Evolutionary conservation across 2,888 invertebrate genomes (phyloP).

Genomic region (Pogonocherus hispidulus): DNA sequence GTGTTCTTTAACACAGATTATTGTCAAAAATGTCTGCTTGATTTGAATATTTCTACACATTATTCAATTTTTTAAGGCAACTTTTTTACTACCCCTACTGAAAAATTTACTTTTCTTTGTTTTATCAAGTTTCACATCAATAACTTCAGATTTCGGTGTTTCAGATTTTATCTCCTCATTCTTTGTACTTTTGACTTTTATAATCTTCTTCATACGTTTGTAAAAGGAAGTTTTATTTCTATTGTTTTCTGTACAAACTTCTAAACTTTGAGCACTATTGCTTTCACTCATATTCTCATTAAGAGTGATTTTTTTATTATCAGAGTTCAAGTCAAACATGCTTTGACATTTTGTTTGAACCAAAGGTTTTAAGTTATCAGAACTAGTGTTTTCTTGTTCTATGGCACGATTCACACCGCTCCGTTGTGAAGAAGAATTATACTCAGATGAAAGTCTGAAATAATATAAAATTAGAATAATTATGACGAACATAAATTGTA

Average conservation of each 20-base stretch:
- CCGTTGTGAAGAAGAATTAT: constrained; percentile 22
- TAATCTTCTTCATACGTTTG: constrained; percentile 30
- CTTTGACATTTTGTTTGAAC: constrained; percentile 57
- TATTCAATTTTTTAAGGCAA: constrained; percentile 9
- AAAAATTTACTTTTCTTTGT: constrained; percentile 14
- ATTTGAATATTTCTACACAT: too few species aligned
- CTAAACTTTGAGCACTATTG: constrained; percentile 52
- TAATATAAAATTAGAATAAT: neutral
- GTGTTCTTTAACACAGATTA: too few species aligned
- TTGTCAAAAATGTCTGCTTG: too few species aligned
- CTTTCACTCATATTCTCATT: constrained; percentile 51
- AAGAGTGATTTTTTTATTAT: constrained; percentile 42
- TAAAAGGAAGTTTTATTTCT: constrained; percentile 45
- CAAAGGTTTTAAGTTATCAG: constrained; percentile 44
- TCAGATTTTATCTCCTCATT: constrained; percentile 9
- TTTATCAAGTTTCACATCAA: constrained; percentile 10
- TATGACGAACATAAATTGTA: neutral
- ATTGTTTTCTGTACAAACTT: constrained; percentile 37
- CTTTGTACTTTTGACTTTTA: constrained; percentile 12
- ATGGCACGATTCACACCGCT: constrained; percentile 24
- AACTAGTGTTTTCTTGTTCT: constrained; percentile 31
- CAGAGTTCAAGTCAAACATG: constrained; percentile 51
- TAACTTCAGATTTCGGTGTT: neutral
- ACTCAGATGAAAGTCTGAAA: constrained; percentile 28
- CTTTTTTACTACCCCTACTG: constrained; percentile 12